phyloP scores from a whole-genome alignment of 2,113 vertebrate species.

The Pteropus alecto region DNA sequence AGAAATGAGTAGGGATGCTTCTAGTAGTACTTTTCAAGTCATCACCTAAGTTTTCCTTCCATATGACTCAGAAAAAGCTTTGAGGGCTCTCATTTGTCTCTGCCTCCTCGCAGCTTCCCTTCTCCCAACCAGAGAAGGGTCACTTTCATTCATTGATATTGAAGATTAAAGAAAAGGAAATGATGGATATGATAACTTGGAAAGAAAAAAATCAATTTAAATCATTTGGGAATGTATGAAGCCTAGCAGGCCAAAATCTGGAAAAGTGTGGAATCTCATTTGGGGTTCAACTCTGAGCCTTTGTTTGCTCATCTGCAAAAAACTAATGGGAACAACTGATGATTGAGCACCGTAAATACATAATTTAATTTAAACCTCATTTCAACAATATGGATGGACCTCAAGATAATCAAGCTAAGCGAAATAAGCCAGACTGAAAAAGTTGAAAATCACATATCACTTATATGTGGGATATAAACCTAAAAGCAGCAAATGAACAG shows the following conservation, averaged over 20 bases:
- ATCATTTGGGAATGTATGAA: background rate
- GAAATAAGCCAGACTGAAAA: too few relatives aligned
- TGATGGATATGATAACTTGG: background rate
- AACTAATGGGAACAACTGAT: background rate
- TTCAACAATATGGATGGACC: too few relatives aligned
- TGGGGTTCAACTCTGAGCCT: background rate
- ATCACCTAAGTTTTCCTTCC: background rate
- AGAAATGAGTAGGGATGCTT: background rate
- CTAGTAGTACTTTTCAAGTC: background rate
- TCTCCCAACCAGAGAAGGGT: background rate
- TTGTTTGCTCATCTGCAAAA: background rate
- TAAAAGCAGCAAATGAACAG: too few relatives aligned
- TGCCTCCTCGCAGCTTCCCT: background rate
- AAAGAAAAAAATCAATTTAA: background rate
- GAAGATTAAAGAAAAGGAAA: background rate
- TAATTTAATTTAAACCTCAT: background rate
- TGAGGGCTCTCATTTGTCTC: background rate
- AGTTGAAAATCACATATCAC: too few relatives aligned
- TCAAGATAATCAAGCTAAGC: too few relatives aligned
- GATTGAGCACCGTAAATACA: background rate
- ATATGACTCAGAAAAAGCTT: background rate
- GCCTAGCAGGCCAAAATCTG: background rate
- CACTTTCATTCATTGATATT: background rate
- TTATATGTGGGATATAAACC: too few relatives aligned
- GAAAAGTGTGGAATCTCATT: background rate